Conservation (phyloP, 2,797 vertebrate genomes). For the Semotilus atromaculatus region DNA sequence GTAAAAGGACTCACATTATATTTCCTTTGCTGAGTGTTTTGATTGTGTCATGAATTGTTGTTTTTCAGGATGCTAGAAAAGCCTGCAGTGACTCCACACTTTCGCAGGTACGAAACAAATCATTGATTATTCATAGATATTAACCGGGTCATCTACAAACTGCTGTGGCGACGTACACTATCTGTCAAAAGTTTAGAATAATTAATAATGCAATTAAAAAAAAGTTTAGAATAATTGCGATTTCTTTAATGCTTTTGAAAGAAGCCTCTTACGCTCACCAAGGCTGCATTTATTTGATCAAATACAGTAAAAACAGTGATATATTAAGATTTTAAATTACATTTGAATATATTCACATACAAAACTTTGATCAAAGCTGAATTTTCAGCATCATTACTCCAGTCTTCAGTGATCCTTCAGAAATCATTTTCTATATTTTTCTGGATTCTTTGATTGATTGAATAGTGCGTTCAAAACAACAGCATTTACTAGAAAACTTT, state of each 20-base stretch:
- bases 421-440: too few relatives aligned
- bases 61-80: constrained; percentile 85
- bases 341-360: too few relatives aligned
- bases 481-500: too few relatives aligned
- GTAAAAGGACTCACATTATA: background rate
- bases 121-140: background rate
- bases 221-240: background rate
- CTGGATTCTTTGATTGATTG: too few relatives aligned
- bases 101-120: constrained; percentile 77
- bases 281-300: background rate
- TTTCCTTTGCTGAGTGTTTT: background rate
- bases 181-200: background rate
- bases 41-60: background rate
- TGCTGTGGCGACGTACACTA: too few relatives aligned
- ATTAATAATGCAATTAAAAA: background rate
- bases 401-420: too few relatives aligned
- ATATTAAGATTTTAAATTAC: too few relatives aligned
- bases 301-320: background rate
- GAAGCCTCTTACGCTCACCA: background rate
- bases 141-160: background rate
- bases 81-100: constrained; percentile 87
- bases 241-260: background rate
- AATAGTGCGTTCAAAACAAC: too few relatives aligned
- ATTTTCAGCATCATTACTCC: too few relatives aligned
- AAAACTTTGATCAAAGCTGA: too few relatives aligned